Evolutionary conservation across 2,888 invertebrate species (phyloP).

Genomic region (Acanthococcus lagerstroemiae): DNA sequence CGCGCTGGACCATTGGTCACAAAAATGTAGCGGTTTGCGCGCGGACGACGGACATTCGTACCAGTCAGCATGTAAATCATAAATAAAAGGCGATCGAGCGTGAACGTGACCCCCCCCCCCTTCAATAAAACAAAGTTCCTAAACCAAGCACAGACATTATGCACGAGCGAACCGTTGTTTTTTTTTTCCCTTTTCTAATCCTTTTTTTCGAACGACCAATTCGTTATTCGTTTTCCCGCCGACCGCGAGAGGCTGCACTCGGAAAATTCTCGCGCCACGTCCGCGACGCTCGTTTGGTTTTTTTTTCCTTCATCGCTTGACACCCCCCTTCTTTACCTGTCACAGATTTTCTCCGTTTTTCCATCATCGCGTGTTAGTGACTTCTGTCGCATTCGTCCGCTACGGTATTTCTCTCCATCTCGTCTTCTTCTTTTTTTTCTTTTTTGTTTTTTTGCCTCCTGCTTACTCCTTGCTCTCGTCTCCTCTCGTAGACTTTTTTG

Average conservation of each 20-base stretch:
- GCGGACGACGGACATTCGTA: too few relatives aligned
- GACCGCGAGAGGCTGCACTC: not conserved
- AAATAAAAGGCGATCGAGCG: constrained; percentile 12
- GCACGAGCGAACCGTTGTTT: constrained; percentile 24
- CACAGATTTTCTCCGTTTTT: not conserved
- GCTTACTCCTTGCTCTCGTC: not conserved
- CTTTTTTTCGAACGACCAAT: constrained; percentile 1
- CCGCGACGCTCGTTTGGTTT: not conserved
- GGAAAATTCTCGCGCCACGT: constrained; percentile 10
- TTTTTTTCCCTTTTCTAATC: not conserved
- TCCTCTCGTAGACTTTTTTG: constrained; percentile 20
- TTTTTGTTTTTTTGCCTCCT: not conserved
- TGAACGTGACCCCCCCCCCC: constrained; percentile 10
- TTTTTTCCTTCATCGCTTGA: not conserved
- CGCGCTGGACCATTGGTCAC: too few relatives aligned
- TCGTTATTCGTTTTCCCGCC: constrained; percentile 2
- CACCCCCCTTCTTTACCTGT: not conserved
- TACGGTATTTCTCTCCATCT: constrained; percentile 13
- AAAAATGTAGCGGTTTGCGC: too few relatives aligned
- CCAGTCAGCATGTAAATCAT: constrained; percentile 16
- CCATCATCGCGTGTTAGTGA: constrained; percentile 18
- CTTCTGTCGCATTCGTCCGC: constrained; percentile 23
- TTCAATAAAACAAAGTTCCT: constrained; percentile 2
- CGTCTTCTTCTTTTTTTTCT: not conserved
- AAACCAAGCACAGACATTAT: not conserved